Evolutionary conservation across 2,797 vertebrate species (phyloP).

Genomic region (Enteromius radiatus): DNA sequence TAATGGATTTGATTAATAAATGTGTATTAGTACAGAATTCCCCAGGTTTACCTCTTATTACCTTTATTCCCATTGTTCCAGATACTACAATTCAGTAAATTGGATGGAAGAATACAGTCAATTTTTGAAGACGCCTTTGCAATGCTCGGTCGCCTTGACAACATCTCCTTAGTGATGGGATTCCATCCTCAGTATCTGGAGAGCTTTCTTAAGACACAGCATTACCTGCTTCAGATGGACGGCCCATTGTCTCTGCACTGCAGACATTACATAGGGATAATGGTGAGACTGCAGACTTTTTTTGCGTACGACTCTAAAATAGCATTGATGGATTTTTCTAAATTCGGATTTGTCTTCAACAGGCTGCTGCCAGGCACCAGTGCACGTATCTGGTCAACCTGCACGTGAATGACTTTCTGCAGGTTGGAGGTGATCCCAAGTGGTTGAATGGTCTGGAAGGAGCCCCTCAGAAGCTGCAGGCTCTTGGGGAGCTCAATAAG

Average conservation of each 20-base stretch:
- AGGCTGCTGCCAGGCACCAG: slow-evolving; percentile 96
- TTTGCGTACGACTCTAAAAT: neutral
- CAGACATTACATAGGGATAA: slow-evolving; percentile 98
- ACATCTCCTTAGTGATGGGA: slow-evolving; percentile 96
- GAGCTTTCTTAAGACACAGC: slow-evolving; percentile 96
- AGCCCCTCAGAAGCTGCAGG: slow-evolving; percentile 93
- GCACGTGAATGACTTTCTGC: slow-evolving; percentile 95
- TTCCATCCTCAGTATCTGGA: slow-evolving; percentile 97
- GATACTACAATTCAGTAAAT: slow-evolving; percentile 93
- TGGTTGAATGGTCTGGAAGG: slow-evolving; percentile 95
- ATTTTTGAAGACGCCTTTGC: slow-evolving; percentile 95
- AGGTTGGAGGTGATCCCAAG: slow-evolving; percentile 93
- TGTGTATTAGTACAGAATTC: neutral
- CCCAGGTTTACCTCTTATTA: neutral
- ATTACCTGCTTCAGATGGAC: slow-evolving; percentile 98
- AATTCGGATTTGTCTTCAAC: neutral
- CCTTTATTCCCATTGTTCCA: slow-evolving; percentile 60
- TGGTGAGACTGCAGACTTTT: slow-evolving; percentile 79
- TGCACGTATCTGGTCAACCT: slow-evolving; percentile 97
- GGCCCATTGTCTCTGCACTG: slow-evolving; percentile 93
- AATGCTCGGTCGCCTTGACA: slow-evolving; percentile 92
- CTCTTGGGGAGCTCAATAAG: slow-evolving; percentile 96
- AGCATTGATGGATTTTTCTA: neutral
- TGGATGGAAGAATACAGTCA: slow-evolving; percentile 88
- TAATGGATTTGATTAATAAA: too few species aligned